A percentile compares a stretch with the other conserved stretches of the same genome.
These are phyloP conservation scores for Cepaea nemoralis DNA, from an alignment of 1,140 invertebrate species.

Conservation along the genomic window DNA sequence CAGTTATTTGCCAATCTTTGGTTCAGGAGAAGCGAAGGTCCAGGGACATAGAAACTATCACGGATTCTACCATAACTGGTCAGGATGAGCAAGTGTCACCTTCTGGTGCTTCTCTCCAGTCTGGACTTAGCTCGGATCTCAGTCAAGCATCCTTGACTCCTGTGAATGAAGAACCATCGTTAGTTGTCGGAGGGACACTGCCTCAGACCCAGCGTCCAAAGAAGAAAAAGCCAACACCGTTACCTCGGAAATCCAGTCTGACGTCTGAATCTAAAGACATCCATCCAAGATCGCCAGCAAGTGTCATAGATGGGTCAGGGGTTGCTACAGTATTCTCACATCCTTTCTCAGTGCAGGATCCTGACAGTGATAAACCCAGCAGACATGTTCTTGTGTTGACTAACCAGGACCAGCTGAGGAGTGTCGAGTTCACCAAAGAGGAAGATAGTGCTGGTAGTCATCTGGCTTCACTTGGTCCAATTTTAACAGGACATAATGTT, in stretches of 20 bases:
- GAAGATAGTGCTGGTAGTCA: background rate
- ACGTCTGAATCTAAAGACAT: constrained; percentile 25
- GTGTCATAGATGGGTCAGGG: background rate
- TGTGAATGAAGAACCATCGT: background rate
- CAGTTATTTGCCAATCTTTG: background rate
- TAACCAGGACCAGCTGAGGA: background rate
- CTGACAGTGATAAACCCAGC: background rate
- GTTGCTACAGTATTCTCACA: background rate
- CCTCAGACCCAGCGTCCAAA: background rate
- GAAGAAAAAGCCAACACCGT: constrained; percentile 18
- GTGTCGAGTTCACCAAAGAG: background rate
- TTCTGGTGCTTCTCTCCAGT: background rate
- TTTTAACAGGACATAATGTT: background rate
- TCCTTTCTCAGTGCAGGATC: background rate
- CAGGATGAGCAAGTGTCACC: background rate
- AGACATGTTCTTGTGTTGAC: background rate
- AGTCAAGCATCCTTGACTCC: constrained; percentile 1
- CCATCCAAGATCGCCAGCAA: background rate
- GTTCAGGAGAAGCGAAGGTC: constrained; percentile 67
- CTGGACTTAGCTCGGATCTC: background rate
- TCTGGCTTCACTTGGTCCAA: background rate
- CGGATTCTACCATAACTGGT: constrained; percentile 55
- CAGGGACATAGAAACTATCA: constrained; percentile 70
- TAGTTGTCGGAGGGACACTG: background rate
- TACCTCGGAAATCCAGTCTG: constrained; percentile 33